phyloP scores from a whole-genome alignment of 2,113 vertebrate species.

The Atrichornis clamosus region DNA sequence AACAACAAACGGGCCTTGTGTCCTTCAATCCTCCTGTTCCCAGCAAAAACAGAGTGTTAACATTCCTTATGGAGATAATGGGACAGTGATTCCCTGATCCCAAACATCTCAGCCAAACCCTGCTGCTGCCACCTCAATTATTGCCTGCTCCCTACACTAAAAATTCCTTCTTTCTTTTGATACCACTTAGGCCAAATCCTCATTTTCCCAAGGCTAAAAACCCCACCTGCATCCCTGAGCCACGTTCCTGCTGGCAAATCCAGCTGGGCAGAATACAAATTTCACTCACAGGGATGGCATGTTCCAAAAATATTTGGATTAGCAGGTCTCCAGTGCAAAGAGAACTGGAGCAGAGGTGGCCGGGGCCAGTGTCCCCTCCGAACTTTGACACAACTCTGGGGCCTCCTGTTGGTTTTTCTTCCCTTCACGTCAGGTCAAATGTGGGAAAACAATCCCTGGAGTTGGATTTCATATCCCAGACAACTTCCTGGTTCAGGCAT shows the following conservation, averaged over 20 bases:
- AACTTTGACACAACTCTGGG: neutral
- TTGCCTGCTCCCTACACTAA: rapidly evolving
- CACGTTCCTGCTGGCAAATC: neutral
- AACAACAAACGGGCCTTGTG: neutral
- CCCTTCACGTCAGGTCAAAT: rapidly evolving
- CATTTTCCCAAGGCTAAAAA: neutral
- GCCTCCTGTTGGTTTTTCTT: neutral
- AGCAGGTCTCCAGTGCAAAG: rapidly evolving
- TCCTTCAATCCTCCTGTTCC: rapidly evolving
- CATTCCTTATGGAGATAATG: neutral
- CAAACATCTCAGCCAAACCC: neutral
- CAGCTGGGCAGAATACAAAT: neutral
- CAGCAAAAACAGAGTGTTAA: neutral
- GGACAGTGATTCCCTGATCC: neutral
- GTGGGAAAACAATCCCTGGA: neutral
- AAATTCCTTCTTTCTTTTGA: neutral
- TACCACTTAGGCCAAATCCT: neutral
- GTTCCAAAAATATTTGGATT: neutral
- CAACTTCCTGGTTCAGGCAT: neutral
- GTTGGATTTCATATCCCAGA: neutral
- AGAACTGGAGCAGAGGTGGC: neutral
- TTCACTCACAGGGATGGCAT: neutral
- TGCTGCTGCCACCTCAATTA: neutral
- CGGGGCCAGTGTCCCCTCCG: rapidly evolving
- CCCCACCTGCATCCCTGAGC: neutral